Conservation (phyloP, 2,888 invertebrate species). For the Emmelina monodactyla region DNA sequence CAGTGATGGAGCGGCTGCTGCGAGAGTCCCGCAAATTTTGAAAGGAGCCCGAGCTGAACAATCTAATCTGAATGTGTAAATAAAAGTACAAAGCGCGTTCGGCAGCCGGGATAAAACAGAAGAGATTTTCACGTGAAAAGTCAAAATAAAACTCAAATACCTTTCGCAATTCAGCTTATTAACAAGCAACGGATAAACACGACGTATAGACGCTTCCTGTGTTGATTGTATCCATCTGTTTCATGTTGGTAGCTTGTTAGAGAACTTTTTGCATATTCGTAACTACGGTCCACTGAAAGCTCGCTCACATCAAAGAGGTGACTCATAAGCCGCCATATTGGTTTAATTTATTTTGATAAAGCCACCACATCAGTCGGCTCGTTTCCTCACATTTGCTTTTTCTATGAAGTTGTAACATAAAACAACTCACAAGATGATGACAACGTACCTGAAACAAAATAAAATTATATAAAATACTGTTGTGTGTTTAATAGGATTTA, state of each 20-base stretch:
- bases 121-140: background rate
- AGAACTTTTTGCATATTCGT: constrained; percentile 29
- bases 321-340: constrained; percentile 20
- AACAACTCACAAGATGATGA: constrained; percentile 10
- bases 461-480: constrained; percentile 19
- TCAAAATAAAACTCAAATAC: background rate
- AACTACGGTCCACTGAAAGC: constrained; percentile 23
- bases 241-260: constrained; percentile 28
- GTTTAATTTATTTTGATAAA: constrained; percentile 29
- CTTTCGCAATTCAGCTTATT: background rate
- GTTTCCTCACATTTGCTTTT: constrained; percentile 8
- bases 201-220: background rate
- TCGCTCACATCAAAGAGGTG: constrained; percentile 28
- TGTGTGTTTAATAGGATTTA: constrained; percentile 26
- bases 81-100: background rate
- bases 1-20: background rate
- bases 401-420: constrained; percentile 16
- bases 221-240: constrained; percentile 20
- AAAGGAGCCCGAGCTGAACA: background rate
- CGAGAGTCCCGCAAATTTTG: constrained; percentile 1
- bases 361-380: constrained; percentile 19
- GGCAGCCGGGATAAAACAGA: background rate
- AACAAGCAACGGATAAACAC: background rate
- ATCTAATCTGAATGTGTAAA: background rate
- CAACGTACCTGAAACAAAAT: constrained; percentile 42